phyloP scores from a whole-genome alignment of 1,140 invertebrate species.

The Vanessa atalanta region DNA sequence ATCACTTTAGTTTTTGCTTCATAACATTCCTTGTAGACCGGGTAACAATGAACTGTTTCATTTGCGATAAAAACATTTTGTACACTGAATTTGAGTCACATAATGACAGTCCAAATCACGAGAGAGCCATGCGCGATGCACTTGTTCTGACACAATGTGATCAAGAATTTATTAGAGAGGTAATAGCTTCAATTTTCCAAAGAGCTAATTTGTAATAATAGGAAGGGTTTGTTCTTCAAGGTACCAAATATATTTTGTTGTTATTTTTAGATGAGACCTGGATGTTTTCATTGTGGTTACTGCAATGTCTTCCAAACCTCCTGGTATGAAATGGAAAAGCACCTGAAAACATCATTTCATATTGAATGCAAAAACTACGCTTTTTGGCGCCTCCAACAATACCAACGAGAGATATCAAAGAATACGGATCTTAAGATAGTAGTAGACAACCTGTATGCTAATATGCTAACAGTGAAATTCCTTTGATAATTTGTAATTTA shows the following conservation, averaged over 20 bases:
- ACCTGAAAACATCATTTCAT: conserved; percentile 8
- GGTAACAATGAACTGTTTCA: background rate
- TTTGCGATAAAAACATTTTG: conserved; percentile 1
- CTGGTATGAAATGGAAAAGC: conserved; percentile 14
- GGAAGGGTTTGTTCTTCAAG: background rate
- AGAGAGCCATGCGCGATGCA: background rate
- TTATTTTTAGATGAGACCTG: background rate
- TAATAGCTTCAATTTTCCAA: conserved; percentile 4
- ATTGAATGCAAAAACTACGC: conserved; percentile 1
- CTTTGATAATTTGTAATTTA: background rate
- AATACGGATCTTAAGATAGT: background rate
- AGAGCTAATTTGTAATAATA: background rate
- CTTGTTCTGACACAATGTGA: conserved; percentile 4
- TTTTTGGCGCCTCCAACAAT: background rate
- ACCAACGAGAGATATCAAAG: background rate
- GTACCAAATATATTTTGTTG: background rate
- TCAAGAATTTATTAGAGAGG: conserved; percentile 28
- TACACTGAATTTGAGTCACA: background rate
- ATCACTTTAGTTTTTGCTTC: background rate
- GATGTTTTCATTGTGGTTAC: conserved; percentile 22
- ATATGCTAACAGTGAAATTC: background rate
- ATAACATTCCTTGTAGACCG: background rate
- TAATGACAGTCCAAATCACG: background rate
- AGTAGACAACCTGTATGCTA: background rate
- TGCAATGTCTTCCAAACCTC: conserved; percentile 21